Evolutionary conservation across 2,113 vertebrate genomes (phyloP), one percentile per base, ranked within the genome.

Genomic region (Syngnathus floridae): DNA sequence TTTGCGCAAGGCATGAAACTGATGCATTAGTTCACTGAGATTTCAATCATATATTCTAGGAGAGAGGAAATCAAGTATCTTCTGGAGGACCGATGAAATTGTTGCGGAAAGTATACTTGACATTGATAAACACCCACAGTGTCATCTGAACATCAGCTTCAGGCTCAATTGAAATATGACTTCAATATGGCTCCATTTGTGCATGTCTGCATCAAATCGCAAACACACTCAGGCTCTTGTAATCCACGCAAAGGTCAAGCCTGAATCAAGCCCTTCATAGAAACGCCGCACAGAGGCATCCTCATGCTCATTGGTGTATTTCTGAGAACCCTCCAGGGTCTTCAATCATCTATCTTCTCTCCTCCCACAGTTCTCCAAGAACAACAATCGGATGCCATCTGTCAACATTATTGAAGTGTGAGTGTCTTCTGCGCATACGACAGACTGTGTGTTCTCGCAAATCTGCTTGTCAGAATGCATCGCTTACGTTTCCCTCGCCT

Each of bases 401-500:
- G 86, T 90, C 78, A 90, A 90, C 85, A 88, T 90, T 82, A 90
- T 89, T 26, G 86, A 90, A 75, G 88, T 90, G 86, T 90, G 88
- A 89, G 76, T 67, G 64, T 43, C 79, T 54, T 68, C 64, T 79
- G 69, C 73, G 68, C 63, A 62, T 71, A 51, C 49, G 31, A 66
- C 78, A 73, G 65, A 82, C 72, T 74, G 76, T 77, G 72, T 73
- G 74, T 75, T 73, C 73, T 70, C 67, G 80, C 65, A 69, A 66
- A 68, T 83, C 78, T 69, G 76, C 71, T 82, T 66, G 66, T 77
- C 73, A 55, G 40, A 70, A 85, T 81, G 81, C 81, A 4, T 66
- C 36, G n/a, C 77, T 66, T 60, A 5, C 54, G n/a, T 64, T 75
- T 75, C 68, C 69, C 81, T 75, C 62, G 67, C 59, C 38, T 13